Evolutionary conservation across 2,797 vertebrate species (phyloP), one percentile per base, ranked within the genome.

Genomic region (Myripristis jacobus): DNA sequence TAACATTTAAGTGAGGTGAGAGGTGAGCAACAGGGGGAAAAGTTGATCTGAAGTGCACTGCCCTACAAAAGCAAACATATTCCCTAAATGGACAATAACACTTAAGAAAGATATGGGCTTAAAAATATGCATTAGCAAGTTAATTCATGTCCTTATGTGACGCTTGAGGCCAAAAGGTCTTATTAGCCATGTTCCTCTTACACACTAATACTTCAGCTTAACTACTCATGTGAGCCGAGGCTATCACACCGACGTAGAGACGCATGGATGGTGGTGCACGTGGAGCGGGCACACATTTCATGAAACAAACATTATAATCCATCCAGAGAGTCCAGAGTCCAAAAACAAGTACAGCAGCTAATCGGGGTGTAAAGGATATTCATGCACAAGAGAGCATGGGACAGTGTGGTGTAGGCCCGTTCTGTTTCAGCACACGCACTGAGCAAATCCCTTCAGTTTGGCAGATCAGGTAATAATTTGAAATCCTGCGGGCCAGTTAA

Each of bases 211-310:
- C 51, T 62, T 0, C 0, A 71, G 70, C 52, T 88, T 82, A 82
- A 59, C 63, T 41, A 72, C 69, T 70, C 81, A 86, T 85, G 74
- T 87, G 86, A 88, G 48, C 63, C 4, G 8, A 74, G 13, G 47
- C 70, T 44, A 69, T 55, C 18, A 7, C 47, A 66, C 31, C 52
- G 31, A 73, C 6, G 15, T 46, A 60, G 46, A 64, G 31, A 72
- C 31, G 53, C 24, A 66, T 66, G 66, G 83, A 59, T 10, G 2
- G 62, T 70, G 68, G 62, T 70, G 68, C 48, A 64, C n/a, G 66
- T 18, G 68, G 56, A 62, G 22, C 2, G 51, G 31, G 36, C 2
- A 44, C 36, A 52, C 0, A 47, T 54, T 79, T 74, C 34, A 58
- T 6, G 36, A 63, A 79, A 68, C 70, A 73, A 89, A 87, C 48